Percentiles rank a stretch among this genome's conserved stretches.
Evolutionary conservation across 1,140 invertebrate genomes (phyloP).

Genomic region (Atta texana): DNA sequence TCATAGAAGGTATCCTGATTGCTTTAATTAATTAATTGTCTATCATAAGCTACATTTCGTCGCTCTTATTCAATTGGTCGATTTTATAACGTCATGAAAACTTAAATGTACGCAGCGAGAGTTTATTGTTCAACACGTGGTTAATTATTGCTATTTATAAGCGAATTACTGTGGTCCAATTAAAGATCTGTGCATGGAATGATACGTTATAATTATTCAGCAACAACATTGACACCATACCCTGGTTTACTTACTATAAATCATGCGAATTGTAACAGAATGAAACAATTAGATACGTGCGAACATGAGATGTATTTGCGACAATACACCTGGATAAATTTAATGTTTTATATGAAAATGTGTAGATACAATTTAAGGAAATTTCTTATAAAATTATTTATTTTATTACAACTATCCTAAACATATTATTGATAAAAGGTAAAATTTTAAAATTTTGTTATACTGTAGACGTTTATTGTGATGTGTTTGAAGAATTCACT

Average conservation of each 20-base stretch:
- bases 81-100: neutral
- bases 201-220: conserved; percentile 71
- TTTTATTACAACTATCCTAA: too few relatives aligned
- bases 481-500: neutral
- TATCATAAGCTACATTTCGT: neutral
- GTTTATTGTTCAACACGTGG: neutral
- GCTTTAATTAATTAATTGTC: conserved; percentile 24
- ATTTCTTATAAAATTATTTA: too few relatives aligned
- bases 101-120: neutral
- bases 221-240: conserved; percentile 82
- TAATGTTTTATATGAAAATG: too few relatives aligned
- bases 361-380: too few relatives aligned
- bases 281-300: neutral
- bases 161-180: conserved; percentile 62
- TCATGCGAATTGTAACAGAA: conserved; percentile 20
- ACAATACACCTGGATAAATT: neutral
- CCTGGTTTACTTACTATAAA: conserved; percentile 85
- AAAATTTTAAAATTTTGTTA: neutral
- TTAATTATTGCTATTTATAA: conserved; percentile 60
- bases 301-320: neutral
- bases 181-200: conserved; percentile 72
- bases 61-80: neutral
- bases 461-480: neutral
- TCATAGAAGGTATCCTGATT: neutral
- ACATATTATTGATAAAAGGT: neutral